A percentile compares a stretch with the other conserved stretches of the same genome.
Evolutionary conservation across 2,888 invertebrate genomes (phyloP).

Genomic region (Agrilus biguttatus): DNA sequence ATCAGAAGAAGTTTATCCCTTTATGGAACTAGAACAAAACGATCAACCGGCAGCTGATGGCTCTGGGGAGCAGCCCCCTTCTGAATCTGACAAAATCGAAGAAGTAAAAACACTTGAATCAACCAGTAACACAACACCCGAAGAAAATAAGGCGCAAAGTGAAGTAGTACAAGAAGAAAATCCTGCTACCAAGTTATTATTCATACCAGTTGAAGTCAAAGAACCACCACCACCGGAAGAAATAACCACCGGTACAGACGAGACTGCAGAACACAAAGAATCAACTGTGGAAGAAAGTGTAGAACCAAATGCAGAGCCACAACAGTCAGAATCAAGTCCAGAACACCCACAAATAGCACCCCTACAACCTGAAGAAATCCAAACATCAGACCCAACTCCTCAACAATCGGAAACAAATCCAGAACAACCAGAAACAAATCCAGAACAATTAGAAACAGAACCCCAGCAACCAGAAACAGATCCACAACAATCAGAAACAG

Average conservation of each 20-base stretch:
- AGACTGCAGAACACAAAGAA: not conserved
- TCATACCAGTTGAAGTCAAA: not conserved
- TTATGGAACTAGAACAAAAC: not conserved
- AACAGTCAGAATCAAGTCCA: no score
- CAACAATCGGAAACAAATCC: not conserved
- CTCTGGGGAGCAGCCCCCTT: not conserved
- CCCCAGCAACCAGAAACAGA: no score
- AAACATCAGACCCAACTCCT: not conserved
- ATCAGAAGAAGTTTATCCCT: no score
- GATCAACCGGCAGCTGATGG: not conserved
- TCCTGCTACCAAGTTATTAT: not conserved
- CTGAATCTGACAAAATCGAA: not conserved
- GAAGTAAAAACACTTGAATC: not conserved
- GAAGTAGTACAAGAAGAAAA: not conserved
- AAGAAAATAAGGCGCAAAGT: not conserved
- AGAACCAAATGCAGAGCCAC: not conserved
- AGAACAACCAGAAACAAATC: not conserved
- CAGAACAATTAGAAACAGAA: not conserved
- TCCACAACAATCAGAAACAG: no score
- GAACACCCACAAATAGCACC: no score
- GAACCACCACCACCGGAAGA: not conserved
- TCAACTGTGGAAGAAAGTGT: constrained; percentile 3
- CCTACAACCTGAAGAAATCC: no score
- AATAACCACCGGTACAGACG: not conserved
- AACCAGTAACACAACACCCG: not conserved